A percentile compares a stretch with the other conserved stretches of the same genome.
Evolutionary conservation across 2,113 vertebrate genomes (phyloP).

Genomic region (Daubentonia madagascariensis): DNA sequence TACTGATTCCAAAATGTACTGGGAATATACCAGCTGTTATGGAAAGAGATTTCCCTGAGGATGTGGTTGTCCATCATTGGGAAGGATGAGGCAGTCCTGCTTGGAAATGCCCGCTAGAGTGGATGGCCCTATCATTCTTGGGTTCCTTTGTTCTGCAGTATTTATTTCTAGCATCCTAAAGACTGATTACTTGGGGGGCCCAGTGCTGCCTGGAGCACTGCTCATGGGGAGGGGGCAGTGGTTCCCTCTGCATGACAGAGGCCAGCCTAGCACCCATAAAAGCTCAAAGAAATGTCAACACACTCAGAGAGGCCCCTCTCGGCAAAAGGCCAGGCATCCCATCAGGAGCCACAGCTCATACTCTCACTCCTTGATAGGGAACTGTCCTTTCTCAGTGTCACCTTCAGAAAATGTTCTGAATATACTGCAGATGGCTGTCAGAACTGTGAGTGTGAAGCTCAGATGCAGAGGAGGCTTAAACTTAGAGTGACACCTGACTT

Average conservation of each 20-base stretch:
- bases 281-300: background rate
- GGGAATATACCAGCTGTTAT: background rate
- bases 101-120: background rate
- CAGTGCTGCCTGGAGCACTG: background rate
- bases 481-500: slow-evolving; percentile 37
- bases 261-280: background rate
- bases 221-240: background rate
- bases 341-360: background rate
- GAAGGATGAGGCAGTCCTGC: background rate
- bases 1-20: background rate
- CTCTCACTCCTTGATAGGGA: background rate
- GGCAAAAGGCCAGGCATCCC: background rate
- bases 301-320: background rate
- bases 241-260: background rate
- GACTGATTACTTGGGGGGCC: background rate
- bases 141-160: background rate
- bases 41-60: background rate
- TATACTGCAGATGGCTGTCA: background rate
- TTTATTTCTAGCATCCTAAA: background rate
- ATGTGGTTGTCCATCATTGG: background rate
- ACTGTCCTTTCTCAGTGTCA: background rate
- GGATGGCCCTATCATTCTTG: background rate
- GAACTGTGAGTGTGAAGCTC: background rate
- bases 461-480: background rate
- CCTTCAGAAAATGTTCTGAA: background rate